Conservation (phyloP, 1,140 invertebrate species). For the Drosophila bifasciata region DNA sequence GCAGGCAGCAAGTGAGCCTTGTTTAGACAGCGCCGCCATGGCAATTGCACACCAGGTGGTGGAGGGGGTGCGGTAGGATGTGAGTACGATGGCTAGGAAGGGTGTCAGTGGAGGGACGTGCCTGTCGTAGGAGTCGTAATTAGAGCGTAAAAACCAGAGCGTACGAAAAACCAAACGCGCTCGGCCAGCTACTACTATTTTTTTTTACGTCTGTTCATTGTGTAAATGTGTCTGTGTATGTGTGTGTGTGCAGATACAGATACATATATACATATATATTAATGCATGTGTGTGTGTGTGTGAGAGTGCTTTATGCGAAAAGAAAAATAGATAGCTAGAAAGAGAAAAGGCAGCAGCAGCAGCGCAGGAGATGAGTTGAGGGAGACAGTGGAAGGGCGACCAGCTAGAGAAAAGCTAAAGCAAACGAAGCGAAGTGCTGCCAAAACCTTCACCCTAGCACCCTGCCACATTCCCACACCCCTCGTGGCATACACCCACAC, state of each 20-base stretch:
- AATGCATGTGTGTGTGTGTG: slow-evolving; percentile 24
- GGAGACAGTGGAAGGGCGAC: slow-evolving; percentile 27
- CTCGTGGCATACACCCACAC: neutral
- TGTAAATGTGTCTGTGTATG: slow-evolving; percentile 18
- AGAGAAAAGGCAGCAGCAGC: slow-evolving; percentile 46
- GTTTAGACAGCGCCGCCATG: slow-evolving; percentile 77
- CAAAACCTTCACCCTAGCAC: slow-evolving; percentile 23
- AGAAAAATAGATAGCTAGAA: slow-evolving; percentile 78
- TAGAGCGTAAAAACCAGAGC: slow-evolving; percentile 82
- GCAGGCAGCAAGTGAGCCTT: slow-evolving; percentile 69
- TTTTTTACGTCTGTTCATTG: slow-evolving; percentile 63
- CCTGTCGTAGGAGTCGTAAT: slow-evolving; percentile 73
- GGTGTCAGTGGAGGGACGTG: slow-evolving; percentile 3
- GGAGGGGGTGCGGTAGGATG: neutral
- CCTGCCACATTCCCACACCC: neutral
- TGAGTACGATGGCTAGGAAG: neutral
- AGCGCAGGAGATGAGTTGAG: neutral
- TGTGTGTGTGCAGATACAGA: slow-evolving; percentile 5
- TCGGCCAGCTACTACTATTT: slow-evolving; percentile 75
- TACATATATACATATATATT: too few species aligned
- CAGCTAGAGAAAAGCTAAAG: slow-evolving; percentile 70
- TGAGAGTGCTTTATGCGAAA: slow-evolving; percentile 73
- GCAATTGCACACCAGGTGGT: slow-evolving; percentile 70
- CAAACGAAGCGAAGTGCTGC: slow-evolving; percentile 77
- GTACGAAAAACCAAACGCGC: slow-evolving; percentile 80